Conservation (phyloP, 2,113 vertebrate genomes). For the Chaetops frenatus region DNA sequence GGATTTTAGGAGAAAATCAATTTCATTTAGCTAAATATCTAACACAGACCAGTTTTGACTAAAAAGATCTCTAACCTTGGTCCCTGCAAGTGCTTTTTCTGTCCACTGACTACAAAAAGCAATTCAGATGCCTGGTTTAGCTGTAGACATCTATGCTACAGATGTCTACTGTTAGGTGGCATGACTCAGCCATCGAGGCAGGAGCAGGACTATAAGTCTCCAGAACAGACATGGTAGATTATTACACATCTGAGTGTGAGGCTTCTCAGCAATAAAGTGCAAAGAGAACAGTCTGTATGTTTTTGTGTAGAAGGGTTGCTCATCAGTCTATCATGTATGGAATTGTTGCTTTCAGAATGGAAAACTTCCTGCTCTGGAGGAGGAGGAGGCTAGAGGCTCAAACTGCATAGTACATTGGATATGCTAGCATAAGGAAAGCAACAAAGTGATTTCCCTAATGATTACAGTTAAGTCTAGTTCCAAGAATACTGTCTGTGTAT, state of each 20-base stretch:
- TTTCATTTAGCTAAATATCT: not conserved
- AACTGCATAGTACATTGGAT: not conserved
- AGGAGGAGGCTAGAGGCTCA: not conserved
- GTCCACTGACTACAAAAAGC: not conserved
- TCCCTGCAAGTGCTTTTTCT: not conserved
- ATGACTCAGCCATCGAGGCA: not conserved
- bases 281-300: not conserved
- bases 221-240: not conserved
- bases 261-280: not conserved
- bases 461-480: constrained; percentile 8
- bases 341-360: not conserved
- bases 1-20: not conserved
- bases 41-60: not conserved
- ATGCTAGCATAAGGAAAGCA: not conserved
- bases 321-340: not conserved
- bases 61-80: not conserved
- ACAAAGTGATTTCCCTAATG: constrained; percentile 27
- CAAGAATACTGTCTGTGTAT: constrained; percentile 44
- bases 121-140: not conserved
- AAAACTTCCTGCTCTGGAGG: not conserved
- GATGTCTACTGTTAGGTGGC: not conserved
- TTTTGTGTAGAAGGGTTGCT: not conserved
- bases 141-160: not conserved
- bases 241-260: not conserved
- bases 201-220: not conserved